Conservation (phyloP, 2,888 invertebrate genomes). For the Chamaedrilus cognettii region DNA sequence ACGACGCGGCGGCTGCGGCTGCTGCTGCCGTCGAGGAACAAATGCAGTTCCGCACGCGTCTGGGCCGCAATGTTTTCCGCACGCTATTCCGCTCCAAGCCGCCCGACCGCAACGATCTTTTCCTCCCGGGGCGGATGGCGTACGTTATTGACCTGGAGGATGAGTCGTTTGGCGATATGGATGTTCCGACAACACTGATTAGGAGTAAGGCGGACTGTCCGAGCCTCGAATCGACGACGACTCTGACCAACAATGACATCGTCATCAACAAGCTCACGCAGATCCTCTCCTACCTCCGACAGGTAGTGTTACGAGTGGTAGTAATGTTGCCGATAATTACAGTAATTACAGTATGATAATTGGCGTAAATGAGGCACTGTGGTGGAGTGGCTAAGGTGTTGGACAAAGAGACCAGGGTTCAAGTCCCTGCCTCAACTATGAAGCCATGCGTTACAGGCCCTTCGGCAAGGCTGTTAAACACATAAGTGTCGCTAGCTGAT, state of each 20-base stretch:
- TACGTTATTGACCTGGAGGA: constrained; percentile 95
- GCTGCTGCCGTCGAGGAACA: constrained; percentile 54
- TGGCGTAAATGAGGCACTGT: too few relatives aligned
- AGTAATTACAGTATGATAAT: too few relatives aligned
- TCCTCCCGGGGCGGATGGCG: constrained; percentile 96
- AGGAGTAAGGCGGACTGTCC: constrained; percentile 80
- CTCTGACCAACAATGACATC: constrained; percentile 67
- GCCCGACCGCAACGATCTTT: constrained; percentile 77
- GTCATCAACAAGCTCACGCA: constrained; percentile 97
- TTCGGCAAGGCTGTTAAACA: too few relatives aligned
- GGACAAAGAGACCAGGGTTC: too few relatives aligned
- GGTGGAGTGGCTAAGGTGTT: too few relatives aligned
- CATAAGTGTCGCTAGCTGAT: too few relatives aligned
- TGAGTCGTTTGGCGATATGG: constrained; percentile 75
- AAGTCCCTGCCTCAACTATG: too few relatives aligned
- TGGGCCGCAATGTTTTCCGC: constrained; percentile 69
- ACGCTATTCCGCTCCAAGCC: constrained; percentile 61
- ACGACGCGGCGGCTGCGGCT: constrained; percentile 1
- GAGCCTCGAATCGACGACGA: constrained; percentile 68
- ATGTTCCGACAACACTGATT: constrained; percentile 94
- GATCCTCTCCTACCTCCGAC: constrained; percentile 91
- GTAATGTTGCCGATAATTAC: too few relatives aligned
- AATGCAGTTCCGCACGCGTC: constrained; percentile 78
- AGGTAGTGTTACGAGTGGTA: too few relatives aligned
- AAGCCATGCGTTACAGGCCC: too few relatives aligned